These are phyloP conservation scores for Pomatorhinus ruficollis DNA, from an alignment of 2,113 vertebrate species.

Conservation along the genomic window DNA sequence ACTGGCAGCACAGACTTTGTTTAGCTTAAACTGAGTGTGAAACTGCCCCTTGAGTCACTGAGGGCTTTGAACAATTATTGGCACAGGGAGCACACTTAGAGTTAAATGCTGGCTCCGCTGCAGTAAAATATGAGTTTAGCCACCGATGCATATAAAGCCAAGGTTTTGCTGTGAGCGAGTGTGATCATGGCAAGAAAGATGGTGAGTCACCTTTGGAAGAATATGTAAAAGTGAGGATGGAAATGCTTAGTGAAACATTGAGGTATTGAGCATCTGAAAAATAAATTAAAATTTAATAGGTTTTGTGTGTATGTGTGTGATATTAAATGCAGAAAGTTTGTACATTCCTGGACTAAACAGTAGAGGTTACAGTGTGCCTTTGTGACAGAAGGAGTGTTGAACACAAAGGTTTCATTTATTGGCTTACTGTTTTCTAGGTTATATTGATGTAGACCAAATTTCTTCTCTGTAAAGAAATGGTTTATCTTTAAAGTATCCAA, in stretches of 20 bases:
- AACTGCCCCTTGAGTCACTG: not conserved
- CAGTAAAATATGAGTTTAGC: not conserved
- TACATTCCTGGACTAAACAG: not conserved
- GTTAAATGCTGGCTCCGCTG: not conserved
- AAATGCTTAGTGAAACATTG: not conserved
- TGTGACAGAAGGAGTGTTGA: not conserved
- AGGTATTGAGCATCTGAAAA: not conserved
- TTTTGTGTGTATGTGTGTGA: not conserved
- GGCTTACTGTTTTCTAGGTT: not conserved
- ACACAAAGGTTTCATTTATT: not conserved
- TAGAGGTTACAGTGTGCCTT: not conserved
- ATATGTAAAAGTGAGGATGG: not conserved
- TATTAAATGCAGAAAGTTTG: not conserved
- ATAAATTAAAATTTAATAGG: not conserved
- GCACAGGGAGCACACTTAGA: not conserved
- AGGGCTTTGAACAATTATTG: not conserved
- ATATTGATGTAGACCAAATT: not conserved
- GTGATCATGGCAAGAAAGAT: not conserved
- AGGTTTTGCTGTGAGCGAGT: not conserved
- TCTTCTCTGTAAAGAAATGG: not conserved
- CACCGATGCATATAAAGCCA: not conserved
- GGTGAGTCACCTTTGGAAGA: not conserved
- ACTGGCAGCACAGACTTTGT: not conserved
- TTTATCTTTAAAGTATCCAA: not conserved
- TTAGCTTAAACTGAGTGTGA: not conserved